Conservation (phyloP, 2,888 invertebrate genomes). For the Lordiphosa andalusiaca region DNA sequence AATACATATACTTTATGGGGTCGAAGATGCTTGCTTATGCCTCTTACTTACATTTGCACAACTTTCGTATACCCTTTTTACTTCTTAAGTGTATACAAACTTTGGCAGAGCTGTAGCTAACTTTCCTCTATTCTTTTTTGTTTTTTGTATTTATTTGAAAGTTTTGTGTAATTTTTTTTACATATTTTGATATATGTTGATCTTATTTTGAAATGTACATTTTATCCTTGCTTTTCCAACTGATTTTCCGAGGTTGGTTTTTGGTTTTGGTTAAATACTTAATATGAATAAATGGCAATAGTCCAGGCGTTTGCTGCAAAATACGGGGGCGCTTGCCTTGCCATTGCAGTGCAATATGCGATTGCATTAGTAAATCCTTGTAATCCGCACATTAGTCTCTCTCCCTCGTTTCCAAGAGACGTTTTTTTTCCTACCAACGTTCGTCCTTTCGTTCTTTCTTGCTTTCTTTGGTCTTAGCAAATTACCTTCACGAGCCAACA, state of each 20-base stretch:
- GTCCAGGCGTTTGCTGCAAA: constrained; percentile 12
- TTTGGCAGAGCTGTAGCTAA: too few species aligned
- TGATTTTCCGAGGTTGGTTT: neutral
- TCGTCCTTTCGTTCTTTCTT: neutral
- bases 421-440: neutral
- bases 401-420: constrained; percentile 19
- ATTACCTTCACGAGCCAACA: constrained; percentile 56
- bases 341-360: constrained; percentile 53
- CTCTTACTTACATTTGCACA: too few species aligned
- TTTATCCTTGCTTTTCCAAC: too few species aligned
- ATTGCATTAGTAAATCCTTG: constrained; percentile 75
- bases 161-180: too few species aligned
- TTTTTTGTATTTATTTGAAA: too few species aligned
- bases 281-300: constrained; percentile 59
- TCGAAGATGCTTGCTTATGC: too few species aligned
- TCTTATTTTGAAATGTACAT: too few species aligned
- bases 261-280: constrained; percentile 38
- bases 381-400: constrained; percentile 78
- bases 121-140: too few species aligned
- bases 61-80: too few species aligned
- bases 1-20: too few species aligned
- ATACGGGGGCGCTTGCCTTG: constrained; percentile 2
- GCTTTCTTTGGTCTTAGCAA: constrained; percentile 60
- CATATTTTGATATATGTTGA: too few species aligned
- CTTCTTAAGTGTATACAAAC: too few species aligned